These are phyloP conservation scores for Elephantulus edwardii DNA, from an alignment of 2,113 vertebrate species.

Conservation along the genomic window DNA sequence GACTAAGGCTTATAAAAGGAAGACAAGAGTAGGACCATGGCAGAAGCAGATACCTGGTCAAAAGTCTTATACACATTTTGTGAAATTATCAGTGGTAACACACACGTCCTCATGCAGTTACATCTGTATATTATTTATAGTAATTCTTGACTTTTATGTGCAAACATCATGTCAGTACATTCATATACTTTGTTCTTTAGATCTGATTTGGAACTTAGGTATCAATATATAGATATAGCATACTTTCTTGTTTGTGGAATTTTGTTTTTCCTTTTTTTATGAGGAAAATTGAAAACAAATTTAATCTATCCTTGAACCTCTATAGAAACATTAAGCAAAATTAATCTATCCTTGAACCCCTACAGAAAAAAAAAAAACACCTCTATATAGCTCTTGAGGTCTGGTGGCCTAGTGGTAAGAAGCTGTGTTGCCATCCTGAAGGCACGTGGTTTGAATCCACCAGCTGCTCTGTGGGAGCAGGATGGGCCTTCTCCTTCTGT, in stretches of 20 bases:
- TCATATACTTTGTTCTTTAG: not conserved
- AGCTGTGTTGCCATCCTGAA: too few species aligned
- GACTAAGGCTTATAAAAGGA: not conserved
- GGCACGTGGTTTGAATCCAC: too few species aligned
- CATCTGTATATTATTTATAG: not conserved
- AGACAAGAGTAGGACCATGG: not conserved
- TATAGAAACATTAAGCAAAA: not conserved
- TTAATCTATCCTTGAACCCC: too few species aligned
- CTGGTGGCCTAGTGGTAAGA: too few species aligned
- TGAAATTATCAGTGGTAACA: not conserved
- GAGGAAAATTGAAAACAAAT: not conserved
- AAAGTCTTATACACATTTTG: not conserved
- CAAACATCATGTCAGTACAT: not conserved
- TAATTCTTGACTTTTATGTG: not conserved
- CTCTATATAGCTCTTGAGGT: too few species aligned
- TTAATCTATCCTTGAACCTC: not conserved
- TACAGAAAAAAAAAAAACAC: too few species aligned
- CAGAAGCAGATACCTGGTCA: not conserved
- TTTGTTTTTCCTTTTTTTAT: not conserved
- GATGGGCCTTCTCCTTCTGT: too few species aligned
- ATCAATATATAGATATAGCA: not conserved
- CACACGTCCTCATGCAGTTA: not conserved
- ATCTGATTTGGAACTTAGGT: not conserved
- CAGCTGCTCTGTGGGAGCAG: too few species aligned
- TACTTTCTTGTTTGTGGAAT: not conserved